Conservation (phyloP, 2,113 vertebrate species). For the Copsychus sechellarum region DNA sequence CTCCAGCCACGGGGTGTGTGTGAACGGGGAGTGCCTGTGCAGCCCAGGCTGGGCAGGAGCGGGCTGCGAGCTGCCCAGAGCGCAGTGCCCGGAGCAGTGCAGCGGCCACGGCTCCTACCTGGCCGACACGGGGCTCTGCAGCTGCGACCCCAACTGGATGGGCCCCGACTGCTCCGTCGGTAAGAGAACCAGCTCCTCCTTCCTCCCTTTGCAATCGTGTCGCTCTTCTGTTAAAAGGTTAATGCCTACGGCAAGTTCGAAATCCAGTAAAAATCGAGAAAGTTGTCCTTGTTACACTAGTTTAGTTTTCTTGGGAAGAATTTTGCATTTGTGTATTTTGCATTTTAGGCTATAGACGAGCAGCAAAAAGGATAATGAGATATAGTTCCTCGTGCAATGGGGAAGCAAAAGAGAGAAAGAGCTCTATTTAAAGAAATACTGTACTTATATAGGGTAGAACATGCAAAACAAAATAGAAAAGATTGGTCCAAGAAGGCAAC, state of each 20-base stretch:
- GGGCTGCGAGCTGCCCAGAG: conserved; percentile 91
- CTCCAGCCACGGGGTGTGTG: conserved; percentile 94
- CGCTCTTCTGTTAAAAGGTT: accelerated
- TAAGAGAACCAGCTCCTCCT: conserved; percentile 62
- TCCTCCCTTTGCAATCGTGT: accelerated
- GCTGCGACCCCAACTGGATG: conserved; percentile 98
- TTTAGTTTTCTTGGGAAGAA: background rate
- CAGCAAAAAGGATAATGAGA: too few species aligned
- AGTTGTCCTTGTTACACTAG: background rate
- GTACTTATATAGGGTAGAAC: too few species aligned
- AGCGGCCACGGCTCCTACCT: conserved; percentile 95
- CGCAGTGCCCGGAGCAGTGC: conserved; percentile 96
- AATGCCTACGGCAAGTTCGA: background rate
- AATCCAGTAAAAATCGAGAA: background rate
- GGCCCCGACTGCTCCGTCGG: conserved; percentile 97
- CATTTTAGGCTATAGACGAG: too few species aligned
- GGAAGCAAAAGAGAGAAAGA: too few species aligned
- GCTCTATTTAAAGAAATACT: too few species aligned
- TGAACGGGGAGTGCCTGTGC: conserved; percentile 95
- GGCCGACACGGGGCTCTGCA: conserved; percentile 92
- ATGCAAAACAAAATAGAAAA: too few species aligned
- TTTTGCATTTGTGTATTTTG: too few species aligned
- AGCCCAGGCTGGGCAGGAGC: conserved; percentile 95
- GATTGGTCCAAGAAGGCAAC: too few species aligned
- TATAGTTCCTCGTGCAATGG: too few species aligned